Percentiles rank a stretch among this genome's conserved stretches.
Conservation (phyloP, 1,140 invertebrate genomes). For the Zaprionus lachaisei region DNA sequence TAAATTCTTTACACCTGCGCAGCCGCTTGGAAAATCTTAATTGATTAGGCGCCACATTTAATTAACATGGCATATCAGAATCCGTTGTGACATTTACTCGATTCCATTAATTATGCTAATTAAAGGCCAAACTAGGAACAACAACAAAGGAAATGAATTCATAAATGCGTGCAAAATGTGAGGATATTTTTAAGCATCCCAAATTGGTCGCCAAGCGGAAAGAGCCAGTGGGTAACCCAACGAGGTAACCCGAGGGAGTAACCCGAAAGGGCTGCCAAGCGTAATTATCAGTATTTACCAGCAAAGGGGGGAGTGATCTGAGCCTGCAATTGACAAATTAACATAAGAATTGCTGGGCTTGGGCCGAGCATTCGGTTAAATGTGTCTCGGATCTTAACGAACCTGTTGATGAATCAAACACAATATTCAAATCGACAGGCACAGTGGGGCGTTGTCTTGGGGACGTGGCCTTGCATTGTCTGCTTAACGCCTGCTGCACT, state of each 20-base stretch:
- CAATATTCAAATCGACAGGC: slow-evolving; percentile 64
- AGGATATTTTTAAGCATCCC: slow-evolving; percentile 66
- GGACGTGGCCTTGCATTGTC: slow-evolving; percentile 68
- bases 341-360: slow-evolving; percentile 63
- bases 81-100: slow-evolving; percentile 37
- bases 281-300: slow-evolving; percentile 74
- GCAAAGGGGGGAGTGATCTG: slow-evolving; percentile 14
- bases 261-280: slow-evolving; percentile 18
- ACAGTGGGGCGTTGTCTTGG: not conserved
- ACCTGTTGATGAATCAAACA: slow-evolving; percentile 79
- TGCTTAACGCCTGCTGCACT: slow-evolving; percentile 80
- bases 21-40: slow-evolving; percentile 52
- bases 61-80: slow-evolving; percentile 58
- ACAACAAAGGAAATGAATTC: slow-evolving; percentile 40
- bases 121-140: slow-evolving; percentile 47
- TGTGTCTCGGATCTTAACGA: slow-evolving; percentile 60
- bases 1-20: slow-evolving; percentile 1
- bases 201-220: slow-evolving; percentile 37
- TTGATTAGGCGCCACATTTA: slow-evolving; percentile 76
- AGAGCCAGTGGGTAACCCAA: not conserved
- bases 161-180: slow-evolving; percentile 72
- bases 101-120: slow-evolving; percentile 79
- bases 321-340: slow-evolving; percentile 75
- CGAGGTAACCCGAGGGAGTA: not conserved
- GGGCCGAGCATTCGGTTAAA: slow-evolving; percentile 3